Percentiles rank a stretch among this genome's conserved stretches.
phyloP scores from a whole-genome alignment of 2,797 vertebrate species.

The Enteromius anoplus region DNA sequence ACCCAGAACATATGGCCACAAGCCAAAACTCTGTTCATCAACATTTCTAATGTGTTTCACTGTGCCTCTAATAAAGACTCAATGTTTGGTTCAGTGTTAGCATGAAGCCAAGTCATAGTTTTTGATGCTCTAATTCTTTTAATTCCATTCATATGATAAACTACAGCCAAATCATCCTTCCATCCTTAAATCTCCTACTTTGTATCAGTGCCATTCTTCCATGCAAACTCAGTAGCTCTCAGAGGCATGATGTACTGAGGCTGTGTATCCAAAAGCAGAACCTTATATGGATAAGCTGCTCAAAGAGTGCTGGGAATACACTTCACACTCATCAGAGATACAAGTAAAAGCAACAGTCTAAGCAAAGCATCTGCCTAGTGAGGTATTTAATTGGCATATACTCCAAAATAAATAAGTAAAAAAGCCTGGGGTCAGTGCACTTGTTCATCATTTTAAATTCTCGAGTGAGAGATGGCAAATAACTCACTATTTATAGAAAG shows the following conservation, averaged over 20 bases:
- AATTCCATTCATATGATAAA: conserved; percentile 17
- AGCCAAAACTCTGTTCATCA: conserved; percentile 35
- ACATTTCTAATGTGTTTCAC: conserved; percentile 19
- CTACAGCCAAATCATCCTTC: background rate
- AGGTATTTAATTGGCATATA: conserved; percentile 36
- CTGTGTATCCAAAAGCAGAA: conserved; percentile 55
- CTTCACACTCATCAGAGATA: conserved; percentile 46
- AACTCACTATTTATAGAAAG: conserved; percentile 58
- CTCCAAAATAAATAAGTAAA: background rate
- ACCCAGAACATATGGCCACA: conserved; percentile 44
- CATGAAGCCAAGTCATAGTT: conserved; percentile 19
- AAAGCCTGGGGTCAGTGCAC: conserved; percentile 42
- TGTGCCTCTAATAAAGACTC: background rate
- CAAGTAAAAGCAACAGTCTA: conserved; percentile 28
- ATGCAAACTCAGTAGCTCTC: conserved; percentile 40
- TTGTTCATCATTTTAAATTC: conserved; percentile 57
- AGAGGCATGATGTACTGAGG: conserved; percentile 53
- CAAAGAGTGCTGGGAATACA: conserved; percentile 47
- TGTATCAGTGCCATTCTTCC: conserved; percentile 8
- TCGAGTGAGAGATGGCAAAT: conserved; percentile 48
- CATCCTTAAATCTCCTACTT: conserved; percentile 13
- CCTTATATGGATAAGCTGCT: conserved; percentile 64
- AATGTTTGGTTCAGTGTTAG: conserved; percentile 9
- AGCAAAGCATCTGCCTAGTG: conserved; percentile 42
- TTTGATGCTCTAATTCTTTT: background rate